Evolutionary conservation across 2,888 invertebrate genomes (phyloP).

Genomic region (Marronus borbonicus): DNA sequence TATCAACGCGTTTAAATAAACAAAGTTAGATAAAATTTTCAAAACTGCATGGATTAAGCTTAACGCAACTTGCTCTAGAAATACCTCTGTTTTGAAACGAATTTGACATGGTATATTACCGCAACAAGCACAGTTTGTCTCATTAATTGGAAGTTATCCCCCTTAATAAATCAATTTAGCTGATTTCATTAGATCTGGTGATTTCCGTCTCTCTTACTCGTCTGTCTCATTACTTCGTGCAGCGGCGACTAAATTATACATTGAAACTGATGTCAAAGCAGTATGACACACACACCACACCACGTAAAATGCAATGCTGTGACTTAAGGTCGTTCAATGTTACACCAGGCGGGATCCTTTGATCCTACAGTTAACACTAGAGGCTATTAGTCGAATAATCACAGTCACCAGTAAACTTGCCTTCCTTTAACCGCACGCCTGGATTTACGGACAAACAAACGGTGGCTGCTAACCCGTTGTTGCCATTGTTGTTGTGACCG

Average conservation of each 20-base stretch:
- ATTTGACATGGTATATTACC: conserved; percentile 9
- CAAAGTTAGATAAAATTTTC: not conserved
- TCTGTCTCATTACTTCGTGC: not conserved
- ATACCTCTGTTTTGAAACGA: not conserved
- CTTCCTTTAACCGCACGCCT: conserved; percentile 34
- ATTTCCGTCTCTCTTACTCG: conserved; percentile 16
- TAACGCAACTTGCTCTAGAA: not conserved
- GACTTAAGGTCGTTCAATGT: conserved; percentile 36
- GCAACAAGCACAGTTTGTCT: not conserved
- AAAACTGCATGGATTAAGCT: not conserved
- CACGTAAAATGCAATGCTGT: conserved; percentile 12
- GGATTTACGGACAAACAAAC: conserved; percentile 34
- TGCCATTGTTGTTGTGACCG: not conserved
- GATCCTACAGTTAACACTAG: conserved; percentile 42
- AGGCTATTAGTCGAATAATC: conserved; percentile 43
- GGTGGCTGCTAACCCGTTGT: conserved; percentile 19
- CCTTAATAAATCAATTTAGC: conserved; percentile 39
- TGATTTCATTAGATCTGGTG: conserved; percentile 2
- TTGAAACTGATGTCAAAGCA: conserved; percentile 31
- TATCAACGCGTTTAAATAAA: too few relatives aligned
- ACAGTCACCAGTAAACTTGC: conserved; percentile 30
- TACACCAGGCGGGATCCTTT: conserved; percentile 38
- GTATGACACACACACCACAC: conserved; percentile 21
- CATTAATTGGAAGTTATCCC: conserved; percentile 18
- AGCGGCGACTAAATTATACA: conserved; percentile 28